These are phyloP conservation scores for Anastrepha ludens DNA, from an alignment of 1,140 invertebrate genomes.

Conservation along the genomic window DNA sequence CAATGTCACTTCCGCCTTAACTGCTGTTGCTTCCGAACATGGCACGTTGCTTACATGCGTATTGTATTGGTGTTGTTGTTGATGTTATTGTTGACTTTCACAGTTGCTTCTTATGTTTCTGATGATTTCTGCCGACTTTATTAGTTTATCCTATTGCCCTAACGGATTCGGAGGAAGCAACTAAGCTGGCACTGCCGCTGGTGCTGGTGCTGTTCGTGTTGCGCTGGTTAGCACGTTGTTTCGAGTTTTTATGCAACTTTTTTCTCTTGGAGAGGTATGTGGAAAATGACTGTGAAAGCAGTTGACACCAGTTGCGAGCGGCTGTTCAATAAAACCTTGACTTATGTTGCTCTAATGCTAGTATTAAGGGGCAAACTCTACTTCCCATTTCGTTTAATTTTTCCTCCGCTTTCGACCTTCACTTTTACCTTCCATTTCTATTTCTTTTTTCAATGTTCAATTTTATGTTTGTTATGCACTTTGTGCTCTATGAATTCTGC, in stretches of 20 bases:
- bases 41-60: neutral
- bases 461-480: neutral
- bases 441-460: neutral
- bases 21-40: neutral
- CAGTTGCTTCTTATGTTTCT: neutral
- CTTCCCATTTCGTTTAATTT: neutral
- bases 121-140: constrained; percentile 5
- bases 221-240: neutral
- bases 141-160: constrained; percentile 34
- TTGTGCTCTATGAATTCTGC: neutral
- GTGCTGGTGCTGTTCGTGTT: neutral
- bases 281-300: neutral
- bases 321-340: neutral
- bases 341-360: neutral
- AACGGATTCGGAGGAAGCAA: neutral
- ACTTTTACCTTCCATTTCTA: neutral
- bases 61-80: constrained; percentile 13
- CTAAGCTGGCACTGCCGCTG: neutral
- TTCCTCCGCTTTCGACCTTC: too few relatives aligned
- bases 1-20: constrained; percentile 9
- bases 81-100: neutral
- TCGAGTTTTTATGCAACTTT: neutral
- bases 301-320: neutral
- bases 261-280: neutral
- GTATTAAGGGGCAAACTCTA: neutral